A percentile compares a stretch with the other conserved stretches of the same genome.
Conservation (phyloP, 2,888 invertebrate genomes). For the Mimachlamys varia region DNA sequence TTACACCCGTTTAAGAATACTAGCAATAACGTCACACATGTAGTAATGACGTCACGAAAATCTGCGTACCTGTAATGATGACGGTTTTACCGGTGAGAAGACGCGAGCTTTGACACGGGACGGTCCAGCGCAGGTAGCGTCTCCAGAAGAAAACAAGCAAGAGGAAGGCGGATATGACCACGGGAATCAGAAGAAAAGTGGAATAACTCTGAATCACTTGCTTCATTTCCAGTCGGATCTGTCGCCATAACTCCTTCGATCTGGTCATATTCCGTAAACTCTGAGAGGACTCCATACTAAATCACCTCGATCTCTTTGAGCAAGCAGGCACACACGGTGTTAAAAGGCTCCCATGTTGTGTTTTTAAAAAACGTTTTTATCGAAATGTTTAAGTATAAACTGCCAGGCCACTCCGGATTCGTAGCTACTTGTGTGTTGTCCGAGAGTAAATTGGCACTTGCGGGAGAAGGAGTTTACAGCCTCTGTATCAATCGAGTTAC, state of each 20-base stretch:
- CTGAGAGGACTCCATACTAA: not conserved
- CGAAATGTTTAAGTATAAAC: not conserved
- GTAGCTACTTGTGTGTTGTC: not conserved
- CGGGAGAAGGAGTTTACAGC: not conserved
- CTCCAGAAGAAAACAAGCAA: conserved; percentile 69
- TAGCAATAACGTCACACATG: not conserved
- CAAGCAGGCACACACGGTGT: not conserved
- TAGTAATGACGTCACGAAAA: not conserved
- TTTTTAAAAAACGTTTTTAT: not conserved
- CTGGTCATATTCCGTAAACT: not conserved
- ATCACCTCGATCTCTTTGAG: not conserved
- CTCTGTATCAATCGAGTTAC: not conserved
- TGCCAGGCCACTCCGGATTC: not conserved
- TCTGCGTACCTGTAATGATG: conserved; percentile 70
- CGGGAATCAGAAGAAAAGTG: conserved; percentile 66
- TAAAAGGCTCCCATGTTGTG: not conserved
- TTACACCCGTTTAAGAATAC: not conserved
- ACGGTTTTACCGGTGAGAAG: conserved; percentile 73
- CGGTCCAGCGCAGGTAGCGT: conserved; percentile 71
- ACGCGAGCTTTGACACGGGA: conserved; percentile 67
- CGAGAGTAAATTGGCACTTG: not conserved
- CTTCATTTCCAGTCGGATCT: conserved; percentile 54
- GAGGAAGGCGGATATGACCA: conserved; percentile 64
- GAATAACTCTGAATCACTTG: conserved; percentile 64
- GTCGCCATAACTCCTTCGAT: conserved; percentile 37